Base-by-base conservation (phyloP, 2,797 vertebrate genomes). In the Muraenolepis orangiensis region DNA sequence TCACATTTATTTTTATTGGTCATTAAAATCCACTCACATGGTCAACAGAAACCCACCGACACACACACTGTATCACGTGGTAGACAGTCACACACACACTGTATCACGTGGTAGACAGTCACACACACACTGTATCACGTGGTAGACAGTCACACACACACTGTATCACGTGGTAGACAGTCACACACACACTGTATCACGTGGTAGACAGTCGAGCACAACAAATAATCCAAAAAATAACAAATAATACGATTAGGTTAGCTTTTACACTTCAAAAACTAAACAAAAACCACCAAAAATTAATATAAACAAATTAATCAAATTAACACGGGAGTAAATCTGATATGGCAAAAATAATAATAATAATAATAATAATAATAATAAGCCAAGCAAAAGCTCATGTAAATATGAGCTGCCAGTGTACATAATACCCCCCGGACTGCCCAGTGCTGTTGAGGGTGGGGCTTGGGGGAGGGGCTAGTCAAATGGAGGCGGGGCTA, bases 1-100 rank as follows among this genome's bases (percentile, higher is more conserved):
- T 86, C 78, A 78, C 79, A 84, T 90, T 91, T 90, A 64, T 64
- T 93, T 93, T 88, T 75, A 91, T 87, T 84, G 70, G 66, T 85
- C 72, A 86, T 88, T 82, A 90, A 84, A 75, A 69, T 69, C 61
- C 71, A 51, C 61, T 64, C 68, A 66, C 51, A 74, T 46, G 69
- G 36, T 73, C 76, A 85, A 75, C 72, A 87, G 23, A 86, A 85
- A 78, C 86, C 76, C 82, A 31, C 4, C 76, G 82, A 31, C 4
- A 12, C 6, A 64, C 57, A 64, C 57, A 64, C 57, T 23, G 23
- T 13, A 76, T 76, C 75, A 89, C 28, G 66, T 40, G 42, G 46
- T 87, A 89, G 78, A 92, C 75, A 88, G 66, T 81, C 74, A 73
- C 78, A 72, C 57, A 69, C 46, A 78, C 81, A 76, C n/a, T n/a